Conservation (phyloP, 2,888 invertebrate species). For the Busseola fusca region DNA sequence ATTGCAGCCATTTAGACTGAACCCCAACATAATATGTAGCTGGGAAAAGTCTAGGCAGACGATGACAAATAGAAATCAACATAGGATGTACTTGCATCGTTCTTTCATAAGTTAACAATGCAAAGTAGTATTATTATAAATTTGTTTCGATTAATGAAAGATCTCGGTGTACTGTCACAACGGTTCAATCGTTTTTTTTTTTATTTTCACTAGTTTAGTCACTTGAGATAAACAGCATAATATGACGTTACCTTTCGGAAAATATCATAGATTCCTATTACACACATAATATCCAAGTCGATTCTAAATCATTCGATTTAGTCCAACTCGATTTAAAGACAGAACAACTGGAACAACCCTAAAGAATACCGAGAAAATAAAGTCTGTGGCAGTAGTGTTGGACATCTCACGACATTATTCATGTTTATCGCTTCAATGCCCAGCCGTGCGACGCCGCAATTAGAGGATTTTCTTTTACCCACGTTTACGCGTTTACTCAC, state of each 20-base stretch:
- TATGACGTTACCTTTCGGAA: background rate
- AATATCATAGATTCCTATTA: background rate
- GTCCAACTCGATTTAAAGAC: conserved; percentile 51
- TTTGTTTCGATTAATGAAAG: background rate
- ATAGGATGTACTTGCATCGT: too few relatives aligned
- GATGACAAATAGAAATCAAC: too few relatives aligned
- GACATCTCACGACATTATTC: conserved; percentile 85
- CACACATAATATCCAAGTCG: background rate
- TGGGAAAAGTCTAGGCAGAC: too few relatives aligned
- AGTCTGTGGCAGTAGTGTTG: conserved; percentile 77
- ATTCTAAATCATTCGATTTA: background rate
- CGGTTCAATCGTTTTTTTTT: background rate
- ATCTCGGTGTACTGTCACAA: background rate
- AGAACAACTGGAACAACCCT: conserved; percentile 40
- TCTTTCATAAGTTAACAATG: background rate
- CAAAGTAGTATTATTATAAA: background rate
- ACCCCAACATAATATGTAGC: too few relatives aligned
- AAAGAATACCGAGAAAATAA: conserved; percentile 78
- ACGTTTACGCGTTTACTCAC: conserved; percentile 43
- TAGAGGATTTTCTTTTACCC: conserved; percentile 78
- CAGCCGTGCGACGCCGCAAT: conserved; percentile 80
- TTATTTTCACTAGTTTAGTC: background rate
- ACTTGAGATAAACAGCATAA: background rate
- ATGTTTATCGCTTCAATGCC: conserved; percentile 82
- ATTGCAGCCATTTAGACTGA: too few relatives aligned